Conservation (phyloP, 1,140 invertebrate species). For the Batillaria attramentaria region DNA sequence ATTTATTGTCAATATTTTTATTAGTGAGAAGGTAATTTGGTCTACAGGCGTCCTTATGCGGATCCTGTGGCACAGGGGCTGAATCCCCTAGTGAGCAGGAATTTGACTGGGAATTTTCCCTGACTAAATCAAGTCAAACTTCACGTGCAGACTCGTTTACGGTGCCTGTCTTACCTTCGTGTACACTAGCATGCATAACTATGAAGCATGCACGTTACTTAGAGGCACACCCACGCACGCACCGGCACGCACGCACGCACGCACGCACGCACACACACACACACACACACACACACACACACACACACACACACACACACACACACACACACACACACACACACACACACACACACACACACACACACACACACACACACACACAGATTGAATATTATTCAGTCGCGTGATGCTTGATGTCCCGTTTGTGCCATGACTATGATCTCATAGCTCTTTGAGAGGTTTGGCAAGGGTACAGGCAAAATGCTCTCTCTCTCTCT, state of each 20-base stretch:
- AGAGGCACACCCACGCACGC: background rate
- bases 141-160: background rate
- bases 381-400: background rate
- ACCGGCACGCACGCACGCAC: background rate
- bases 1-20: too few species aligned
- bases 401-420: too few species aligned
- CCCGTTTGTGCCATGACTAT: too few species aligned
- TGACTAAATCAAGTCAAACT: background rate
- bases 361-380: background rate
- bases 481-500: too few species aligned
- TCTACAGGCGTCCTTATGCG: too few species aligned
- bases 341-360: constrained; percentile 15
- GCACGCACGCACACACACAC: background rate
- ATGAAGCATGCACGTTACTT: background rate
- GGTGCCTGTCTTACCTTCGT: background rate
- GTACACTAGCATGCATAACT: background rate
- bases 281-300: constrained; percentile 1
- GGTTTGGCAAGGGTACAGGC: too few species aligned
- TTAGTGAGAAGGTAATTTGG: too few species aligned
- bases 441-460: too few species aligned
- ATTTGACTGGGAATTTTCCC: background rate
- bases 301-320: constrained; percentile 10
- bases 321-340: constrained; percentile 16
- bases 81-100: background rate
- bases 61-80: too few species aligned